Base-by-base conservation (phyloP, 2,888 invertebrate genomes). In the Ophion costatus region DNA sequence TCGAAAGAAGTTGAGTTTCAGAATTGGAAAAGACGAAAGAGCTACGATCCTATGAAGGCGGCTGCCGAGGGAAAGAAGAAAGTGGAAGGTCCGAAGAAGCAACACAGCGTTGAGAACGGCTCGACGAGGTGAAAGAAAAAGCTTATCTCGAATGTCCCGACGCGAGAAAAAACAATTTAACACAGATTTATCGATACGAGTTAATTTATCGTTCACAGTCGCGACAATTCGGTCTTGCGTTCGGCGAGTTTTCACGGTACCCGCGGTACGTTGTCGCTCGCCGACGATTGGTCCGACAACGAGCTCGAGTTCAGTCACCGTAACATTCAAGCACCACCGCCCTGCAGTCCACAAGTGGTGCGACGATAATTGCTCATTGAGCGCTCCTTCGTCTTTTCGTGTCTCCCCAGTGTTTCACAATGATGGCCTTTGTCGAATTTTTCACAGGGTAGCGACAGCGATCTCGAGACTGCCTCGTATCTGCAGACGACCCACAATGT, bases 1-100 rank as follows among this genome's bases (percentile, higher is more conserved):
- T 95, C 96, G 66, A 96, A 97, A 93, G 98, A 98, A 94, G 96
- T 96, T 10, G 97, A 98, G 91, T 96, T 98, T 95, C 98, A 98
- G 93, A 98, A 98, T 94, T 99, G 99, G 99, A 98, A 98, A 92
- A 95, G 99, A 83, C 95, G 99, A 86, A 98, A 98, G 90, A 98
- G 97, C 89, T 99, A 99, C 94, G 98, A 99, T 94, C 99, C 99
- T 42, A 96, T 98, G 96, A 97, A 97, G 93, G 98, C 98, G 0
- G 98, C 98, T 0, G 98, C 98, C 24, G 98, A 98, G 92, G 98
- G 97, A 33, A 96, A 95, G 90, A 95, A 95, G 90, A 96, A 95
- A 91, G 80, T 90, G 76, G 94, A 94, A 73, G 90, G 89, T 22
- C 90, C 92, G 2, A 91, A 90, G 63, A 92, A 92, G 77, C 89